These are phyloP conservation scores for Pampus argenteus DNA, from an alignment of 2,797 vertebrate species.

Conservation along the genomic window DNA sequence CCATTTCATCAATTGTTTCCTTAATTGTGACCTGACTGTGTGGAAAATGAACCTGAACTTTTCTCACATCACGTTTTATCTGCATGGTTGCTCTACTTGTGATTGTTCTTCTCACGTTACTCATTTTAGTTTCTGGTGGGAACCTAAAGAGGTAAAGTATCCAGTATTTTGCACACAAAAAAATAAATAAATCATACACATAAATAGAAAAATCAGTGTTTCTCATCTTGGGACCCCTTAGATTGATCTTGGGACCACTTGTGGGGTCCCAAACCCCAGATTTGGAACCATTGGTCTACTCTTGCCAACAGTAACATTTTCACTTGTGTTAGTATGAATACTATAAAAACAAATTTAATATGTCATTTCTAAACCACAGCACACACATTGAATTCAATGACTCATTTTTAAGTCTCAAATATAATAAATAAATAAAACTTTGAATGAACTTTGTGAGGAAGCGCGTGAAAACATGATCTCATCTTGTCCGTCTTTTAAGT, in stretches of 20 bases:
- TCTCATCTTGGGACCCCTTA: not conserved
- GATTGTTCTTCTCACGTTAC: too few species aligned
- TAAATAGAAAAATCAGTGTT: not conserved
- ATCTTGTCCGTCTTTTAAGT: conserved; percentile 23
- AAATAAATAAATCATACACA: not conserved
- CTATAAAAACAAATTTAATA: not conserved
- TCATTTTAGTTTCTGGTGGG: too few species aligned
- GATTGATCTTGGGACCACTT: not conserved
- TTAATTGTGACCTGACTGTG: not conserved
- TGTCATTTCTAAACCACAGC: rapidly evolving
- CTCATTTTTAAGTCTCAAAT: not conserved
- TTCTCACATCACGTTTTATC: not conserved
- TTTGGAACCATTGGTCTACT: not conserved
- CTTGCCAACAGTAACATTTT: not conserved
- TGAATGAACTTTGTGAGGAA: not conserved
- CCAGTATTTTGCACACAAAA: not conserved
- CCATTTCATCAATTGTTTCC: not conserved
- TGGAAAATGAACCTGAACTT: not conserved
- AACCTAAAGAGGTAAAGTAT: not conserved
- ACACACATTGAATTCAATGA: too few species aligned
- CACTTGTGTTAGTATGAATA: not conserved
- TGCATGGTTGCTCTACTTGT: too few species aligned
- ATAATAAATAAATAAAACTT: not conserved
- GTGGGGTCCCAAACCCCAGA: not conserved
- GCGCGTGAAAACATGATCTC: conserved; percentile 4